Base-by-base conservation (phyloP, 2,797 vertebrate genomes). In the Lateolabrax maculatus region DNA sequence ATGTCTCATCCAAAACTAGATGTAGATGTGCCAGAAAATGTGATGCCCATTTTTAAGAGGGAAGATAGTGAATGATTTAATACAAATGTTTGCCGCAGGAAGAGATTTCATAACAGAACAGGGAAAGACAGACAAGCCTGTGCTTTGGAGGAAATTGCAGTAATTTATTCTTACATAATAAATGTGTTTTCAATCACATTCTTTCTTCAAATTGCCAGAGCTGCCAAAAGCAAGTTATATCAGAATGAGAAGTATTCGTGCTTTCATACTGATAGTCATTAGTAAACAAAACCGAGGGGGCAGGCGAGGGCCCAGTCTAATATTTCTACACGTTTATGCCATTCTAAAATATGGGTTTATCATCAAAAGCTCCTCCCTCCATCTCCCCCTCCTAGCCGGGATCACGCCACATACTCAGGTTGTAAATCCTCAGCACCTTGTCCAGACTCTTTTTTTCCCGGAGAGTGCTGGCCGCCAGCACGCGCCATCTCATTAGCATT, bases 401-500 rank as follows among this genome's bases (percentile, higher is more conserved):
- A 75, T 71, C 71, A 11, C 77, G 51, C n/a, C 71, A 48, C 65
- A 25, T 1, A 21, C 72, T 34, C 23, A 2, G 75, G 53, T 75
- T 72, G 83, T 87, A 83, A 79, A 78, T 92, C 89, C 84, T 84
- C 88, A 72, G 44, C 79, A 86, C 83, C 80, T 80, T 57, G 84
- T 86, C 81, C 83, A 72, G 74, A 78, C 79, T 21, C 62, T 76
- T 66, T 70, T 9, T 34, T 72, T 72, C 71, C 65, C 19, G 39
- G 65, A 23, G 69, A 78, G 72, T 0, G 61, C 48, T 48, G 86
- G 80, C 80, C 44, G 34, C 73, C 82, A 53, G 84, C 81, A 80
- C 62, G 46, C 80, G 88, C 89, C 89, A 77, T 93, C 95, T 97
- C 96, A 95, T 96, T 96, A 96, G 95, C 95, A 93, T 95, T 96